These are phyloP conservation scores for Phasianus colchicus DNA, from an alignment of 2,113 vertebrate genomes.

Conservation along the genomic window DNA sequence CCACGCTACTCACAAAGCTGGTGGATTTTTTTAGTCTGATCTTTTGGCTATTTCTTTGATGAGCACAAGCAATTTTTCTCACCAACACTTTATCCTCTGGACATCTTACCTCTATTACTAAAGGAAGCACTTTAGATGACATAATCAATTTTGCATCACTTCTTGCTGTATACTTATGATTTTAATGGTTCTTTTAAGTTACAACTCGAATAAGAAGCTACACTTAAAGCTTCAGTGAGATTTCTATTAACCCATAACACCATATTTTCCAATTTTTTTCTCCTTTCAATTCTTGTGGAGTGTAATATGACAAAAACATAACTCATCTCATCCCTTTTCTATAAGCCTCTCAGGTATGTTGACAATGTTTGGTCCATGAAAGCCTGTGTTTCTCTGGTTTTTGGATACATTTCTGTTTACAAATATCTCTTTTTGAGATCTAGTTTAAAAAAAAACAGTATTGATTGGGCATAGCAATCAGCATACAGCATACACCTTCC, in stretches of 20 bases:
- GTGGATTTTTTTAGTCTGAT: neutral
- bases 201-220: neutral
- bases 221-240: neutral
- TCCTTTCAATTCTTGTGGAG: neutral
- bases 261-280: neutral
- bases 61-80: neutral
- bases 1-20: rapidly evolving
- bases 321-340: neutral
- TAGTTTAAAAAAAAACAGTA: neutral
- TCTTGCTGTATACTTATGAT: neutral
- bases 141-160: neutral
- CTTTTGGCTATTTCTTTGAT: neutral
- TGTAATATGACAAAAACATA: neutral
- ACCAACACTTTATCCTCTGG: neutral
- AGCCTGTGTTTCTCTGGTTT: neutral
- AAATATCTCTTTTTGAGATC: neutral
- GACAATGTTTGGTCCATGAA: neutral
- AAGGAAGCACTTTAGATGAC: neutral
- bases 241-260: neutral
- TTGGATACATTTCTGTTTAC: neutral
- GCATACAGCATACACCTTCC: neutral
- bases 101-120: neutral
- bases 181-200: neutral
- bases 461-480: neutral
- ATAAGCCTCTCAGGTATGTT: neutral